Conservation (phyloP, 2,888 invertebrate species). For the Dorcus parallelipipedus region DNA sequence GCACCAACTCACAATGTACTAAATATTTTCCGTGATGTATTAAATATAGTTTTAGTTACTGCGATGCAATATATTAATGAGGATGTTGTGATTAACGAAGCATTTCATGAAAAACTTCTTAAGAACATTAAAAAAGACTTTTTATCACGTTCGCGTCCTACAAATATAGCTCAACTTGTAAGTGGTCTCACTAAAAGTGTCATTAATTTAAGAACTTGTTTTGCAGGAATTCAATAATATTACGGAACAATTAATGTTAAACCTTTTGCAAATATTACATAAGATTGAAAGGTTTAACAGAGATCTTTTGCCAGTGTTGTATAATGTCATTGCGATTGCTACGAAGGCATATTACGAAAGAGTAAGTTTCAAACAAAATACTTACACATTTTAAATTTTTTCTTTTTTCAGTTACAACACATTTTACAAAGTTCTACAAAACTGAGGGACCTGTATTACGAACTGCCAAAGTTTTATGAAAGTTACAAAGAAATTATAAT, state of each 20-base stretch:
- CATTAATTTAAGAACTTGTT: not conserved
- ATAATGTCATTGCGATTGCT: not conserved
- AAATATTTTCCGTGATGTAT: not conserved
- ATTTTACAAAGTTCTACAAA: not conserved
- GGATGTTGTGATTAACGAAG: not conserved
- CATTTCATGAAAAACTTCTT: not conserved
- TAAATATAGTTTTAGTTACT: not conserved
- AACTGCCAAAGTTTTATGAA: not conserved
- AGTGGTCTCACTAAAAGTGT: not conserved
- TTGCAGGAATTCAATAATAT: not conserved
- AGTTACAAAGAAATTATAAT: not conserved
- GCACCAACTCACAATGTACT: not conserved
- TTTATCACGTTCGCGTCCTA: not conserved
- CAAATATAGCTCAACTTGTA: not conserved
- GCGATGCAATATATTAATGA: not conserved
- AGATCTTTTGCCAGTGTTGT: not conserved
- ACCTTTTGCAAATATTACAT: not conserved
- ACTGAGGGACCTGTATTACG: not conserved
- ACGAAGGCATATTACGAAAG: not conserved
- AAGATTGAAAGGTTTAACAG: not conserved
- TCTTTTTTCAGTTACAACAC: not conserved
- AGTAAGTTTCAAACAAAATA: not conserved
- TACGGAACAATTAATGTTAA: not conserved
- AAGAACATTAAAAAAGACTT: not conserved
- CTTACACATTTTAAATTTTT: not conserved